phyloP scores from a whole-genome alignment of 1,140 invertebrate genomes.

The Caenorhabditis briggsae region DNA sequence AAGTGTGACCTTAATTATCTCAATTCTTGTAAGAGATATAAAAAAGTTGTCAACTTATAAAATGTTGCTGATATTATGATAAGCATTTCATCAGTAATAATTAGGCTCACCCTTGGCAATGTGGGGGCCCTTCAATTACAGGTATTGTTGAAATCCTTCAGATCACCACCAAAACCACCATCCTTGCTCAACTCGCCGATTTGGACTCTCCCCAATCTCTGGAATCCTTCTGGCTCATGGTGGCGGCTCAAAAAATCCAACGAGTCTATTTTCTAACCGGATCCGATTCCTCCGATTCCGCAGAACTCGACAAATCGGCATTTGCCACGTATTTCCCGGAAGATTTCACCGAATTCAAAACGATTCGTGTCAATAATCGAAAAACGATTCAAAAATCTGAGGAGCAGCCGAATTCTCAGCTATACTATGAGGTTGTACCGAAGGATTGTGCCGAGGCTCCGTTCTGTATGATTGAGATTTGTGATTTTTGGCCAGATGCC shows the following conservation, averaged over 20 bases:
- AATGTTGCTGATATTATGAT: too few relatives aligned
- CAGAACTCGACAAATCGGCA: constrained; percentile 1
- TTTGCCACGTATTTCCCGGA: background rate
- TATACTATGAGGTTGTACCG: constrained; percentile 18
- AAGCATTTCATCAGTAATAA: too few relatives aligned
- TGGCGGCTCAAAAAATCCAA: constrained; percentile 16
- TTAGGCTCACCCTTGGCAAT: too few relatives aligned
- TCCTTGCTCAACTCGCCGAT: background rate
- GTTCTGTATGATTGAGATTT: constrained; percentile 42
- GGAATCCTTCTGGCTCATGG: constrained; percentile 29
- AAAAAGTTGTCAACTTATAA: too few relatives aligned
- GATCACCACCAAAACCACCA: background rate
- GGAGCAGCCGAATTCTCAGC: constrained; percentile 15
- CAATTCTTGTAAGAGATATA: too few relatives aligned
- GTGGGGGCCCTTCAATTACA: too few relatives aligned
- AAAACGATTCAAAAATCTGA: background rate
- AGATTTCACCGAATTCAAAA: constrained; percentile 7
- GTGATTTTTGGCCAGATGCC: constrained; percentile 31
- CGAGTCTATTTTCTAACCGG: background rate
- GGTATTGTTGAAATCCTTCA: too few relatives aligned
- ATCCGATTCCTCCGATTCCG: background rate
- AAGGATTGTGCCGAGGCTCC: constrained; percentile 44
- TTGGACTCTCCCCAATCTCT: background rate
- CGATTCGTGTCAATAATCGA: constrained; percentile 35
- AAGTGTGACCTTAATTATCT: too few relatives aligned